These are phyloP conservation scores for Betta splendens DNA, from an alignment of 2,797 vertebrate genomes.

Conservation along the genomic window DNA sequence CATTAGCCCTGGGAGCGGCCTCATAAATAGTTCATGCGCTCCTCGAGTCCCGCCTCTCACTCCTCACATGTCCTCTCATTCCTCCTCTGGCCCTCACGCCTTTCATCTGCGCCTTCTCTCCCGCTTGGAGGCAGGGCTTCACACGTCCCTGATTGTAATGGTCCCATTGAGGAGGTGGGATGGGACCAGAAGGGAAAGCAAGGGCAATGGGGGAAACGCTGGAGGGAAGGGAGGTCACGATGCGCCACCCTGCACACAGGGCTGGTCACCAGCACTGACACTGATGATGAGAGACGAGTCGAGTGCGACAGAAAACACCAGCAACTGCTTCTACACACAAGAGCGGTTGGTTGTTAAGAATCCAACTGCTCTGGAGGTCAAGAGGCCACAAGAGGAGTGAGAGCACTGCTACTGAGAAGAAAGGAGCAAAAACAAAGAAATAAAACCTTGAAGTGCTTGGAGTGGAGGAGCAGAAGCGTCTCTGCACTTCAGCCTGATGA, in stretches of 20 bases:
- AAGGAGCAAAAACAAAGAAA: no score
- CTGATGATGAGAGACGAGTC: slow-evolving; percentile 31
- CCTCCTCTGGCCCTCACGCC: slow-evolving; percentile 48
- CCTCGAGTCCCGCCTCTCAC: slow-evolving; percentile 50
- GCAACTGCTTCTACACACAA: slow-evolving; percentile 2
- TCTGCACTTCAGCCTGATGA: slow-evolving; percentile 47
- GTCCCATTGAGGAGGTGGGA: slow-evolving; percentile 62
- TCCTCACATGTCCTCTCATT: slow-evolving; percentile 40
- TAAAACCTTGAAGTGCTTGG: background rate
- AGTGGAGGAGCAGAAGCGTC: slow-evolving; percentile 23
- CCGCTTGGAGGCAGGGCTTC: slow-evolving; percentile 27
- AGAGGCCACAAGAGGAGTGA: slow-evolving; percentile 12
- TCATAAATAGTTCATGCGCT: slow-evolving; percentile 82
- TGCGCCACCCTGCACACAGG: slow-evolving; percentile 54
- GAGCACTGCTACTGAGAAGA: background rate
- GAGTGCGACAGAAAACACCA: slow-evolving; percentile 14
- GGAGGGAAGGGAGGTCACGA: slow-evolving; percentile 39
- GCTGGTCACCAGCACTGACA: slow-evolving; percentile 55
- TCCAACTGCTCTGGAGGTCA: background rate
- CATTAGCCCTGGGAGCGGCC: slow-evolving; percentile 75
- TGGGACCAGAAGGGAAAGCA: slow-evolving; percentile 50
- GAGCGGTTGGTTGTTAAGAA: background rate
- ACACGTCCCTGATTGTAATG: slow-evolving; percentile 62
- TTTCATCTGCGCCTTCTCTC: slow-evolving; percentile 47
- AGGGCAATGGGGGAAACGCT: slow-evolving; percentile 37